These are phyloP conservation scores for Cydia pomonella DNA, from an alignment of 1,140 invertebrate species.

Conservation along the genomic window DNA sequence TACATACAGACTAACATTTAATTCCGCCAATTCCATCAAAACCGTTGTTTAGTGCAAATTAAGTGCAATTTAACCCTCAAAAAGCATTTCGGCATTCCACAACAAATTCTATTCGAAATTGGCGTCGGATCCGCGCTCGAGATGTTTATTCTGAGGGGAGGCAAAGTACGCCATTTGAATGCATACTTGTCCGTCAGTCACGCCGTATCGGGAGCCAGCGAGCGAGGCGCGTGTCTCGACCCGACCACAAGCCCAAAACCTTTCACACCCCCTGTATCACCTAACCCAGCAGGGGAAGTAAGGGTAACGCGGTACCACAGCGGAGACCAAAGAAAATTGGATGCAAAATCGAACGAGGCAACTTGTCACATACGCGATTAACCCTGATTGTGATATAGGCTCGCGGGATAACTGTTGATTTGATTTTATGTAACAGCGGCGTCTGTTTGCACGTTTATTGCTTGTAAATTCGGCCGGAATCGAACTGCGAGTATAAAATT, in stretches of 20 bases:
- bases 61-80: slow-evolving; percentile 75
- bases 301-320: slow-evolving; percentile 33
- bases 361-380: slow-evolving; percentile 79
- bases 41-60: slow-evolving; percentile 74
- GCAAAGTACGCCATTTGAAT: slow-evolving; percentile 86
- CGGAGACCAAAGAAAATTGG: slow-evolving; percentile 46
- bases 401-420: slow-evolving; percentile 43
- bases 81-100: slow-evolving; percentile 71
- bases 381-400: slow-evolving; percentile 78
- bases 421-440: slow-evolving; percentile 52
- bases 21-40: slow-evolving; percentile 56
- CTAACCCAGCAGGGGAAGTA: neutral
- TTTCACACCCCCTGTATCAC: slow-evolving; percentile 39
- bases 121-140: slow-evolving; percentile 59
- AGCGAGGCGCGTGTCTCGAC: slow-evolving; percentile 59
- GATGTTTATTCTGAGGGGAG: slow-evolving; percentile 71
- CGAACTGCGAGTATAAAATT: slow-evolving; percentile 72
- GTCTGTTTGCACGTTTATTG: slow-evolving; percentile 78
- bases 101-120: slow-evolving; percentile 78
- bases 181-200: slow-evolving; percentile 86
- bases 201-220: slow-evolving; percentile 79
- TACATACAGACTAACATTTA: slow-evolving; percentile 26
- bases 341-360: slow-evolving; percentile 62
- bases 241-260: slow-evolving; percentile 48
- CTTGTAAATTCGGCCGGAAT: slow-evolving; percentile 75